Evolutionary conservation across 2,113 vertebrate species (phyloP).

Genomic region (Pelmatolapia mariae): DNA sequence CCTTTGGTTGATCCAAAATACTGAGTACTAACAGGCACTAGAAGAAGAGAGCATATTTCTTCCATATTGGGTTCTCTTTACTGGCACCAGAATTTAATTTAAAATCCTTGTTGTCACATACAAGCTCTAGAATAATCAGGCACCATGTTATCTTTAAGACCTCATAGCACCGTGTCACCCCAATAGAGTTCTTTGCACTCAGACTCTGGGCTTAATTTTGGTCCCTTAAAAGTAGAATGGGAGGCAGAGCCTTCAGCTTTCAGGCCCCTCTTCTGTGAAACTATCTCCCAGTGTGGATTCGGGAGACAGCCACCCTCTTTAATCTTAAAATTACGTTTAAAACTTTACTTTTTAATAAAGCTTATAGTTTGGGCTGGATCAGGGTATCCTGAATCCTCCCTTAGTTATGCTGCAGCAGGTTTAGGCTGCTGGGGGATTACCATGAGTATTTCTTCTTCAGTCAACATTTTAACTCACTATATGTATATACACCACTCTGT

Average conservation of each 20-base stretch:
- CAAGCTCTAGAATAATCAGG: too few relatives aligned
- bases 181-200: too few relatives aligned
- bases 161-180: too few relatives aligned
- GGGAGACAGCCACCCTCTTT: background rate
- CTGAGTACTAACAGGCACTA: too few relatives aligned
- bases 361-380: background rate
- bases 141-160: too few relatives aligned
- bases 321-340: background rate
- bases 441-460: background rate
- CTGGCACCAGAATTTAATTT: too few relatives aligned
- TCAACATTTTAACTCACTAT: too few relatives aligned
- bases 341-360: background rate
- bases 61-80: too few relatives aligned
- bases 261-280: background rate
- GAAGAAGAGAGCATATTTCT: background rate
- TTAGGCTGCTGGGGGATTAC: background rate
- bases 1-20: too few relatives aligned
- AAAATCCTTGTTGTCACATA: too few relatives aligned
- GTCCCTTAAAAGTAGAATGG: background rate
- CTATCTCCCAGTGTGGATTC: background rate
- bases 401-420: background rate
- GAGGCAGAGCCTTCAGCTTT: background rate
- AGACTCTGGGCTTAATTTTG: too few relatives aligned
- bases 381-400: background rate
- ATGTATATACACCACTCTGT: background rate